phyloP scores from a whole-genome alignment of 2,888 invertebrate species.

The Ornithoptera priamus region DNA sequence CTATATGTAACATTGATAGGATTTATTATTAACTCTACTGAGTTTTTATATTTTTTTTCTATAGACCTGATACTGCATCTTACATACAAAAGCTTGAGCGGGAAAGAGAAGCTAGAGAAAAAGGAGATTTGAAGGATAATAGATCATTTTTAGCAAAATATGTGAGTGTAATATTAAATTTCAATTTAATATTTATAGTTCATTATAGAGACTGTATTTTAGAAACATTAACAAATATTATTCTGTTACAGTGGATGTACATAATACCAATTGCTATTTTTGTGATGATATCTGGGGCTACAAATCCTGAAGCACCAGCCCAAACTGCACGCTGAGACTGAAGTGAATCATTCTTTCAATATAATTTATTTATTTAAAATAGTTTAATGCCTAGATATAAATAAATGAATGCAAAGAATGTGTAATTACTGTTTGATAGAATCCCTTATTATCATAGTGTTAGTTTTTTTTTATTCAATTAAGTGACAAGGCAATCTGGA shows the following conservation, averaged over 20 bases:
- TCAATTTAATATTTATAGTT: background rate
- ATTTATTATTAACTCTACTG: too few relatives aligned
- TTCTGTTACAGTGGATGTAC: conserved; percentile 97
- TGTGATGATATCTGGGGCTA: conserved; percentile 92
- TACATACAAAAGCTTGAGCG: conserved; percentile 96
- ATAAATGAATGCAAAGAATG: background rate
- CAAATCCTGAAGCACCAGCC: conserved; percentile 86
- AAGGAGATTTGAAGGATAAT: conserved; percentile 95
- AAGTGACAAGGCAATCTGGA: too few relatives aligned
- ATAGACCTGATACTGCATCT: conserved; percentile 95
- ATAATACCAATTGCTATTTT: conserved; percentile 96
- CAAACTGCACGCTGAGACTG: conserved; percentile 54
- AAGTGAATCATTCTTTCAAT: background rate
- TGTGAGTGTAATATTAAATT: conserved; percentile 81
- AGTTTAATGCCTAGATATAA: background rate
- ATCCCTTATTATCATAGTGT: too few relatives aligned
- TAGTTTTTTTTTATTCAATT: too few relatives aligned
- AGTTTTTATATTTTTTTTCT: conserved; percentile 31
- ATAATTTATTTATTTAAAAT: conserved; percentile 11
- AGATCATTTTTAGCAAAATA: conserved; percentile 98
- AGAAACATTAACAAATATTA: background rate
- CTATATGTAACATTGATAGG: background rate
- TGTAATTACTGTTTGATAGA: too few relatives aligned
- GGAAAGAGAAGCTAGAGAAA: conserved; percentile 93
- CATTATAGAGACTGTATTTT: background rate